These are phyloP conservation scores for Chironomus tepperi DNA, from an alignment of 1,140 invertebrate genomes.

Conservation along the genomic window DNA sequence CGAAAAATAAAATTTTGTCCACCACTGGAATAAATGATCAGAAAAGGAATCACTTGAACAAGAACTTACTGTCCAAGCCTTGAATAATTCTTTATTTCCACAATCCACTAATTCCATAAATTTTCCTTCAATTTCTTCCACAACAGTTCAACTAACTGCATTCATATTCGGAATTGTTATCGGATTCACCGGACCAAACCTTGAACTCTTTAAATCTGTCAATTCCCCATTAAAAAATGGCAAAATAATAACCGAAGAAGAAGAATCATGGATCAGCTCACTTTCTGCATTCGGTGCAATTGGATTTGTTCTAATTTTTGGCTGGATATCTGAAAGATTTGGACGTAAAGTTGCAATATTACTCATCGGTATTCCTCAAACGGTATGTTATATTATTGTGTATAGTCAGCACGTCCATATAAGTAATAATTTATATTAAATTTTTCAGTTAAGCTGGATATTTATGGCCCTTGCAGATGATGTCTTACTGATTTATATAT, in stretches of 20 bases:
- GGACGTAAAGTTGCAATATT: slow-evolving; percentile 33
- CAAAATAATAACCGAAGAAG: slow-evolving; percentile 8
- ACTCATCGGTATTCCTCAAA: slow-evolving; percentile 31
- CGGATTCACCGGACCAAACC: slow-evolving; percentile 10
- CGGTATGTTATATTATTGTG: slow-evolving; percentile 30
- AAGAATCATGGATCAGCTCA: slow-evolving; percentile 20
- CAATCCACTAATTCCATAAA: no score
- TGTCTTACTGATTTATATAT: slow-evolving; percentile 34
- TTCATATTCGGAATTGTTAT: slow-evolving; percentile 13
- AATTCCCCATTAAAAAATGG: background rate
- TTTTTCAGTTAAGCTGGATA: slow-evolving; percentile 1
- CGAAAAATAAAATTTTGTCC: no score
- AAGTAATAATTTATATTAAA: background rate
- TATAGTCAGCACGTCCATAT: background rate
- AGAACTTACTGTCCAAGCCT: no score
- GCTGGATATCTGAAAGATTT: slow-evolving; percentile 26
- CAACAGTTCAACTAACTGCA: background rate
- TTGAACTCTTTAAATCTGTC: background rate
- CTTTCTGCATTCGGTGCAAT: background rate
- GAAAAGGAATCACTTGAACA: no score
- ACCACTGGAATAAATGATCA: no score
- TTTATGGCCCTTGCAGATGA: slow-evolving; percentile 30
- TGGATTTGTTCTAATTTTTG: background rate
- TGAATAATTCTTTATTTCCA: no score
- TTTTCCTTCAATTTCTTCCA: background rate